A percentile compares a stretch with the other conserved stretches of the same genome.
Evolutionary conservation across 2,888 invertebrate species (phyloP).

Genomic region (Rhogogaster chlorosoma): DNA sequence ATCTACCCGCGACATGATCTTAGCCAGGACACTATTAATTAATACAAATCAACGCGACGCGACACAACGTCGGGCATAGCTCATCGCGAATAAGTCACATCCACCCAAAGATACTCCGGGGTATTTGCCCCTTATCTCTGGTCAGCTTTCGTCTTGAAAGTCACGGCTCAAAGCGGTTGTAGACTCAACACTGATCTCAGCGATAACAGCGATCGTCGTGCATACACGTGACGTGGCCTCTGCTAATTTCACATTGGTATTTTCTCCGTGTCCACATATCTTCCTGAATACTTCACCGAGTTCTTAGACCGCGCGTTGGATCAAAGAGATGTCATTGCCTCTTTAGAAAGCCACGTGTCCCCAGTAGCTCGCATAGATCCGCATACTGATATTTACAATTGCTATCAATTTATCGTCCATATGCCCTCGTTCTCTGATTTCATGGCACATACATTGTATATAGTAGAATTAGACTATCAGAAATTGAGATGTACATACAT

Average conservation of each 20-base stretch:
- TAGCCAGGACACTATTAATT: not conserved
- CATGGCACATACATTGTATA: too few relatives aligned
- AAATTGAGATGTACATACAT: not conserved
- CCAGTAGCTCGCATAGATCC: not conserved
- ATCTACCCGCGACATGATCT: not conserved
- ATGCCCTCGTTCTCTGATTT: too few relatives aligned
- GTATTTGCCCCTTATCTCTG: constrained; percentile 6
- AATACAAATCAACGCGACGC: not conserved
- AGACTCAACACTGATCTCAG: constrained; percentile 35
- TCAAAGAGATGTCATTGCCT: constrained; percentile 2
- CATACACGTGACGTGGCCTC: not conserved
- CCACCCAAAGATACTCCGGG: not conserved
- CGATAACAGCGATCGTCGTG: not conserved
- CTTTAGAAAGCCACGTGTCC: not conserved
- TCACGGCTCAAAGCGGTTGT: not conserved
- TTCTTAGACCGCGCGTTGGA: not conserved
- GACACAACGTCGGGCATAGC: not conserved
- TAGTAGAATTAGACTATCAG: too few relatives aligned
- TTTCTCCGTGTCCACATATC: not conserved
- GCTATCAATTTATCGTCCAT: too few relatives aligned
- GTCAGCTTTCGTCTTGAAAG: constrained; percentile 11
- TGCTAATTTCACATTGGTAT: constrained; percentile 24
- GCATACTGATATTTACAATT: not conserved
- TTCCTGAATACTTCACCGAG: not conserved
- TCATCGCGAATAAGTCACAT: not conserved